Conservation (phyloP, 23 tunicate species). For the Corella eumyota region DNA sequence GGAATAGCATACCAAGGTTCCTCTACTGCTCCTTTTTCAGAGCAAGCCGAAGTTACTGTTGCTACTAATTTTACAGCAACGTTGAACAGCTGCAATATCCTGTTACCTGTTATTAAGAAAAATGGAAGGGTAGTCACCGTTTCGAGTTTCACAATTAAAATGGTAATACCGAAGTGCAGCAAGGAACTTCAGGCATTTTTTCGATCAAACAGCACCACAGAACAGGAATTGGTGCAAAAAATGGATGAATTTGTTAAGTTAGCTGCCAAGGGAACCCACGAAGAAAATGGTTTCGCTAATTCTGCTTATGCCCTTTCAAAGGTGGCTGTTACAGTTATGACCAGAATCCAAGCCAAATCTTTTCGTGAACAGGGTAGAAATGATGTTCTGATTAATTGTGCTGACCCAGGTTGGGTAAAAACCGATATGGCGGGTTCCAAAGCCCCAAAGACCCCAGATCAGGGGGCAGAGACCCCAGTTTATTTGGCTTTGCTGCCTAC, state of each 20-base stretch:
- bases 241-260: constrained; percentile 65
- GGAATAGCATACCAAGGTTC: constrained; percentile 54
- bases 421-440: constrained; percentile 84
- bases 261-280: constrained; percentile 27
- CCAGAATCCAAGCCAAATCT: constrained; percentile 47
- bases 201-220: constrained; percentile 61
- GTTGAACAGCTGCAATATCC: constrained; percentile 16
- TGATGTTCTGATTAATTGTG: constrained; percentile 63
- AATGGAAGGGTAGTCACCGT: constrained; percentile 70
- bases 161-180: constrained; percentile 48
- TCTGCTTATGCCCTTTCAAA: constrained; percentile 74
- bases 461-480: constrained; percentile 80
- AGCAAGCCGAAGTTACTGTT: constrained; percentile 65
- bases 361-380: constrained; percentile 24
- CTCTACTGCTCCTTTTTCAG: constrained; percentile 47
- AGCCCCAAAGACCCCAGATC: constrained; percentile 68
- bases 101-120: constrained; percentile 52
- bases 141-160: constrained; percentile 20
- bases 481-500: constrained; percentile 68
- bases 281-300: constrained; percentile 28
- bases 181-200: constrained; percentile 39
- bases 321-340: constrained; percentile 54
- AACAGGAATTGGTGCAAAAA: constrained; percentile 24
- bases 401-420: constrained; percentile 79
- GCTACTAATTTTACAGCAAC: constrained; percentile 40